phyloP scores from a whole-genome alignment of 2,113 vertebrate genomes.

The Protomyctophum bolini region DNA sequence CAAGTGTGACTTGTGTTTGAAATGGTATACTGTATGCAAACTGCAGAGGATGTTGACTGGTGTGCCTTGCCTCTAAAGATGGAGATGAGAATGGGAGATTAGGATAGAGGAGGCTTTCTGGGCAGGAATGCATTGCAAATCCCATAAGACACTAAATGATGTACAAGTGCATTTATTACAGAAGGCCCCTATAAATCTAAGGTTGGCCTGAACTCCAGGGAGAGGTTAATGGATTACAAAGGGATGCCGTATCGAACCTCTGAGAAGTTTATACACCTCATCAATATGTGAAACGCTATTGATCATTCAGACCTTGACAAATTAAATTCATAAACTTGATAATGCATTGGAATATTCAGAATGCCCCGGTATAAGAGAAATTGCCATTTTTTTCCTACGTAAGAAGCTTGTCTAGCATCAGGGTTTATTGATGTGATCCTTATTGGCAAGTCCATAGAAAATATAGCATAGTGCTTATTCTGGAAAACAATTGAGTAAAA shows the following conservation, averaged over 20 bases:
- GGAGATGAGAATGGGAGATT: conserved; percentile 53
- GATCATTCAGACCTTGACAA: conserved; percentile 81
- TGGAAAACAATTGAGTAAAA: conserved; percentile 27
- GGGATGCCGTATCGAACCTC: conserved; percentile 82
- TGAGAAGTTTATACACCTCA: conserved; percentile 84
- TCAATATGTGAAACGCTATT: conserved; percentile 83
- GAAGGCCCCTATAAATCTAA: conserved; percentile 82
- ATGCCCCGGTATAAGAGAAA: conserved; percentile 53
- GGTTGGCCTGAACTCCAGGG: conserved; percentile 83
- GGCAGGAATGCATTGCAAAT: conserved; percentile 71
- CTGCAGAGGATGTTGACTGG: conserved; percentile 20
- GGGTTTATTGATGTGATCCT: conserved; percentile 47
- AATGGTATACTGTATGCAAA: conserved; percentile 25
- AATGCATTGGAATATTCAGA: conserved; percentile 72
- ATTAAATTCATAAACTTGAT: conserved; percentile 82
- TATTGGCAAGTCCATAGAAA: conserved; percentile 46
- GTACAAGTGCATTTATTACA: conserved; percentile 85
- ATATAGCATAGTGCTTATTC: conserved; percentile 40
- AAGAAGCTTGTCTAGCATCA: conserved; percentile 17
- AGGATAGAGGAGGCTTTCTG: conserved; percentile 68
- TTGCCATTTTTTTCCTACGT: conserved; percentile 21
- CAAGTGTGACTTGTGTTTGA: conserved; percentile 1
- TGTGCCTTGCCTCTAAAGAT: conserved; percentile 38
- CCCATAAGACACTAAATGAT: conserved; percentile 83
- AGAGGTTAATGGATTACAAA: conserved; percentile 88